These are phyloP conservation scores for Pemphredon lugubris DNA, from an alignment of 2,888 invertebrate genomes.

Conservation along the genomic window DNA sequence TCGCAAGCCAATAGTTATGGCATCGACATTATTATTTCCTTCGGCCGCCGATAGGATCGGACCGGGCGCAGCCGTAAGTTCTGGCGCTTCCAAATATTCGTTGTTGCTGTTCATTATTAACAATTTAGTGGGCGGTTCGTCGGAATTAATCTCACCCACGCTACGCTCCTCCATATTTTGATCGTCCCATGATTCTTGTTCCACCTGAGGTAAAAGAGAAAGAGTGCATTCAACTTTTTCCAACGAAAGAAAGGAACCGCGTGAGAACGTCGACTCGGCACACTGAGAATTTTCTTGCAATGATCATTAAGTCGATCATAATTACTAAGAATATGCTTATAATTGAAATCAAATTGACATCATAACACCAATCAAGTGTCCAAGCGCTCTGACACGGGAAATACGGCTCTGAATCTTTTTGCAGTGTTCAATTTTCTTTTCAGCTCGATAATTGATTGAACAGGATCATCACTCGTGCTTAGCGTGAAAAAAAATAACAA, in stretches of 20 bases:
- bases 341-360: conserved; percentile 41
- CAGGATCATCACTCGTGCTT: conserved; percentile 45
- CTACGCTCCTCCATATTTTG: conserved; percentile 69
- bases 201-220: conserved; percentile 56
- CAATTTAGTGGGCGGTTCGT: conserved; percentile 71
- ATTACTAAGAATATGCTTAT: conserved; percentile 66
- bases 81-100: conserved; percentile 62
- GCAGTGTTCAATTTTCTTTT: neutral
- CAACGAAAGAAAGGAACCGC: neutral
- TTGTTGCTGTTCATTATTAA: conserved; percentile 66
- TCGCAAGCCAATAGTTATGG: conserved; percentile 69
- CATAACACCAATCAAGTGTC: conserved; percentile 61
- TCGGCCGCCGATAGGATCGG: conserved; percentile 50
- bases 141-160: conserved; percentile 55
- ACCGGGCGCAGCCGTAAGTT: conserved; percentile 65
- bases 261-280: no score
- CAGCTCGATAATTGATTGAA: neutral
- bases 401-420: conserved; percentile 2
- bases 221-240: neutral
- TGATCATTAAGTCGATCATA: conserved; percentile 27
- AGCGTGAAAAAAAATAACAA: conserved; percentile 4
- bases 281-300: conserved; percentile 36
- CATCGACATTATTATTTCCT: conserved; percentile 50
- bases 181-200: conserved; percentile 70
- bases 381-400: conserved; percentile 49